Conservation (phyloP, 2,113 vertebrate genomes). For the Potamarius usumacintae region DNA sequence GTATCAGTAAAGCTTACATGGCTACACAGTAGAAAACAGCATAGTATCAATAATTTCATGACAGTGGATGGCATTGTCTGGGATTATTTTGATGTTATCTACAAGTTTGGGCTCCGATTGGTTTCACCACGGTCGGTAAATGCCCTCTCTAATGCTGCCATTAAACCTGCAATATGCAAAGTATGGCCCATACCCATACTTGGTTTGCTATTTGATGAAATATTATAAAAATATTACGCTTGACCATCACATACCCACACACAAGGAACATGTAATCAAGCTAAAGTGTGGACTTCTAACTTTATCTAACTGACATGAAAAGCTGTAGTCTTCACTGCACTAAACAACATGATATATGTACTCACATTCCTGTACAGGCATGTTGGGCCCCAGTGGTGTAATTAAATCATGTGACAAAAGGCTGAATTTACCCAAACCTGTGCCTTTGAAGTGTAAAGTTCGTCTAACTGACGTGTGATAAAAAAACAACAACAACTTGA, state of each 20-base stretch:
- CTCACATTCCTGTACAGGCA: slow-evolving; percentile 52
- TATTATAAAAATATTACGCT: not conserved
- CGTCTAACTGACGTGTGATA: not conserved
- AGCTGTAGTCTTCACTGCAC: not conserved
- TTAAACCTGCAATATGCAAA: not conserved
- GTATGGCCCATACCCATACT: not conserved
- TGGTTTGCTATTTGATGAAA: not conserved
- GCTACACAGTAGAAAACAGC: not conserved
- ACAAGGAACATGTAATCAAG: not conserved
- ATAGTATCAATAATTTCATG: not conserved
- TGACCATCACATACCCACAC: not conserved
- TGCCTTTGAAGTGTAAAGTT: slow-evolving; percentile 31
- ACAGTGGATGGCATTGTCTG: not conserved
- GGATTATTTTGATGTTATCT: not conserved
- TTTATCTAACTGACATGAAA: not conserved
- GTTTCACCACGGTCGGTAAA: not conserved
- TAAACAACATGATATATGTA: slow-evolving; percentile 16
- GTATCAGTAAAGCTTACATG: not conserved
- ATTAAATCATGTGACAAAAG: slow-evolving; percentile 44
- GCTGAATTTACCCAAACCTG: slow-evolving; percentile 30
- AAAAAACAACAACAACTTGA: not conserved
- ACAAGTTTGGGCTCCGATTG: not conserved
- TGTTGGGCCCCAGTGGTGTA: slow-evolving; percentile 41
- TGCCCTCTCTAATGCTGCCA: not conserved
- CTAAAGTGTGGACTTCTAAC: not conserved